Evolutionary conservation across 1,140 invertebrate species (phyloP).

Genomic region (Lepidotrigona ventralis): DNA sequence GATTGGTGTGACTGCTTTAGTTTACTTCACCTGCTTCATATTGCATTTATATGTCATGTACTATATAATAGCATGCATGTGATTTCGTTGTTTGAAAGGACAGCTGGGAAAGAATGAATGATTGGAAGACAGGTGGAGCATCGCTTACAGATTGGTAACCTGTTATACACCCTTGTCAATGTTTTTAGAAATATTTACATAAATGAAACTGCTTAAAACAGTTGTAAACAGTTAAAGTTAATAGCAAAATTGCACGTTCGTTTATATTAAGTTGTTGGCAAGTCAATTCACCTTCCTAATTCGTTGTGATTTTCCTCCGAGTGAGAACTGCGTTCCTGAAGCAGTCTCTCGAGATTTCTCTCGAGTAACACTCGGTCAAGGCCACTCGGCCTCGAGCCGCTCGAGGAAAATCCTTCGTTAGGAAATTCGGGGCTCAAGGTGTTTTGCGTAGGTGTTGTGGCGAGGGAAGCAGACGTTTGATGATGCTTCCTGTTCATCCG

Average conservation of each 20-base stretch:
- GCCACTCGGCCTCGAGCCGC: constrained; percentile 74
- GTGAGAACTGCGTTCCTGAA: constrained; percentile 76
- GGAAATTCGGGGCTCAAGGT: constrained; percentile 55
- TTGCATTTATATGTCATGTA: too few species aligned
- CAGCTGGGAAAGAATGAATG: background rate
- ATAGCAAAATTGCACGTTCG: background rate
- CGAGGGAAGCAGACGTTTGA: constrained; percentile 74
- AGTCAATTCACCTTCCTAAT: constrained; percentile 72
- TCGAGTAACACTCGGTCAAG: constrained; percentile 83
- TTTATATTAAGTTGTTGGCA: background rate
- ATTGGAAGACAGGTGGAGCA: background rate
- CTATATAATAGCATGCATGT: too few species aligned
- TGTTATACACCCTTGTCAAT: background rate
- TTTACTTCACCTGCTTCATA: too few species aligned
- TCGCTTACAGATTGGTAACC: background rate
- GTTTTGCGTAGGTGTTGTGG: constrained; percentile 73
- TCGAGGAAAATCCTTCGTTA: constrained; percentile 50
- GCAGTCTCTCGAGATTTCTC: constrained; percentile 82
- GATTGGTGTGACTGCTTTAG: background rate
- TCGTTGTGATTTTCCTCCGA: constrained; percentile 70
- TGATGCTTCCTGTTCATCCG: constrained; percentile 75
- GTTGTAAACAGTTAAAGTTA: background rate
- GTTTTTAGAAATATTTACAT: background rate
- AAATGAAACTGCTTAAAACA: background rate
- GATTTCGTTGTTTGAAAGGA: too few species aligned